Percentiles rank a stretch among this genome's conserved stretches.
These are phyloP conservation scores for Agriotes lineatus DNA, from an alignment of 2,888 invertebrate genomes.

Conservation along the genomic window DNA sequence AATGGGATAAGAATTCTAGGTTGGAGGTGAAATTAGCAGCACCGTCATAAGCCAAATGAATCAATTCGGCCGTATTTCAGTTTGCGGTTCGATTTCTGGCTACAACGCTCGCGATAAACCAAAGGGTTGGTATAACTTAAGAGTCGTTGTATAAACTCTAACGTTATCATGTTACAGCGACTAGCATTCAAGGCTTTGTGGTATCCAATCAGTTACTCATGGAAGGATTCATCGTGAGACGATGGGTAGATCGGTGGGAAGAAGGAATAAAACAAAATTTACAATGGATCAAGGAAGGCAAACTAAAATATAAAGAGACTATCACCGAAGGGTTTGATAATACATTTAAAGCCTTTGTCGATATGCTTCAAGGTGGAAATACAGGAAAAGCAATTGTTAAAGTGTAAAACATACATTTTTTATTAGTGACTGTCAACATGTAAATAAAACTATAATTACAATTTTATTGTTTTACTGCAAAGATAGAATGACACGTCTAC, in stretches of 20 bases:
- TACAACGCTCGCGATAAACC: slow-evolving; percentile 68
- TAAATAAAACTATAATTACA: too few relatives aligned
- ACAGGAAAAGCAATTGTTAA: slow-evolving; percentile 79
- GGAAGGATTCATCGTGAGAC: slow-evolving; percentile 72
- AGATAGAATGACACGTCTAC: too few relatives aligned
- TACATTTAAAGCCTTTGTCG: slow-evolving; percentile 77
- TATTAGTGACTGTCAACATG: too few relatives aligned
- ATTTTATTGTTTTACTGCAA: too few relatives aligned
- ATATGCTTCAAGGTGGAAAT: slow-evolving; percentile 74
- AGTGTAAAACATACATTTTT: too few relatives aligned
- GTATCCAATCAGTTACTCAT: slow-evolving; percentile 72
- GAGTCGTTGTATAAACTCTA: too few relatives aligned
- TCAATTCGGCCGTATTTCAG: slow-evolving; percentile 72
- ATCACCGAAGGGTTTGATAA: slow-evolving; percentile 75
- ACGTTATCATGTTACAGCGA: slow-evolving; percentile 56
- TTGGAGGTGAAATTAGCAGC: slow-evolving; percentile 76
- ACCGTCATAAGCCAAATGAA: slow-evolving; percentile 74
- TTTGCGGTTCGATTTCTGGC: slow-evolving; percentile 75
- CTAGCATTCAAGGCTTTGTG: slow-evolving; percentile 70
- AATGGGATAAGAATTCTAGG: slow-evolving; percentile 58
- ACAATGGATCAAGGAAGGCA: slow-evolving; percentile 74
- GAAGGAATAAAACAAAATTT: slow-evolving; percentile 75
- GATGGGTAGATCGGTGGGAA: slow-evolving; percentile 71
- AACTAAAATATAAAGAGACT: slow-evolving; percentile 77
- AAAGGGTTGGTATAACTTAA: too few relatives aligned